Conservation (phyloP, 2,888 invertebrate genomes). For the Eledone cirrhosa region DNA sequence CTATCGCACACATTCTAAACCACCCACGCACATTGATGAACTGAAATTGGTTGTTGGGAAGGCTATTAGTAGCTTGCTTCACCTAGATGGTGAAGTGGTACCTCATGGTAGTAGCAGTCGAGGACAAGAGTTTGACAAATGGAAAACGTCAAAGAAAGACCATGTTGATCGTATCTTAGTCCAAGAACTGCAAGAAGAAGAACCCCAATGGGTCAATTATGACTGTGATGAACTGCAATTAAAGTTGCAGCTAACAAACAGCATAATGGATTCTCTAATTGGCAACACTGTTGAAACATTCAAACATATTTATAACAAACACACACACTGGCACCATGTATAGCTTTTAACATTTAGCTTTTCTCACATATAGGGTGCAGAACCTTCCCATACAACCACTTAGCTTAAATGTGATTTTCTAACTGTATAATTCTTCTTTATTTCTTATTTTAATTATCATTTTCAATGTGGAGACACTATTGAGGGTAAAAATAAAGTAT, state of each 20-base stretch:
- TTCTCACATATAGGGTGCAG: too few species aligned
- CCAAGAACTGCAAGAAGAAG: slow-evolving; percentile 77
- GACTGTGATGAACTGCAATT: slow-evolving; percentile 77
- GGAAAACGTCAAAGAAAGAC: slow-evolving; percentile 68
- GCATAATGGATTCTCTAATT: slow-evolving; percentile 71
- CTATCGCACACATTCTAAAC: slow-evolving; percentile 51
- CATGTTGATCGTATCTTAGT: slow-evolving; percentile 78
- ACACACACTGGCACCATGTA: slow-evolving; percentile 31
- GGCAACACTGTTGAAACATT: slow-evolving; percentile 68
- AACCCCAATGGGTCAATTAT: slow-evolving; percentile 79
- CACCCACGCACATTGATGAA: slow-evolving; percentile 56
- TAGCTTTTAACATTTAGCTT: too few species aligned
- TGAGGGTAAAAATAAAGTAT: too few species aligned
- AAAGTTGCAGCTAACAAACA: slow-evolving; percentile 71
- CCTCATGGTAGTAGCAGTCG: background rate
- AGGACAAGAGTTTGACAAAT: slow-evolving; percentile 39
- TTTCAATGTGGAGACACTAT: too few species aligned
- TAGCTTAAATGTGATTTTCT: too few species aligned
- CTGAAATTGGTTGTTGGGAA: slow-evolving; percentile 57
- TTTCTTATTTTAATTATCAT: too few species aligned
- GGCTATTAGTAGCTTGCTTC: slow-evolving; percentile 54
- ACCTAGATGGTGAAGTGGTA: slow-evolving; percentile 46
- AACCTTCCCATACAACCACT: too few species aligned
- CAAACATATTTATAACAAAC: slow-evolving; percentile 52
- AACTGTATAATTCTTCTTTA: too few species aligned